Percentiles rank a stretch among this genome's conserved stretches.
Conservation (phyloP, 2,888 invertebrate genomes). For the Agrilus cyanescens region DNA sequence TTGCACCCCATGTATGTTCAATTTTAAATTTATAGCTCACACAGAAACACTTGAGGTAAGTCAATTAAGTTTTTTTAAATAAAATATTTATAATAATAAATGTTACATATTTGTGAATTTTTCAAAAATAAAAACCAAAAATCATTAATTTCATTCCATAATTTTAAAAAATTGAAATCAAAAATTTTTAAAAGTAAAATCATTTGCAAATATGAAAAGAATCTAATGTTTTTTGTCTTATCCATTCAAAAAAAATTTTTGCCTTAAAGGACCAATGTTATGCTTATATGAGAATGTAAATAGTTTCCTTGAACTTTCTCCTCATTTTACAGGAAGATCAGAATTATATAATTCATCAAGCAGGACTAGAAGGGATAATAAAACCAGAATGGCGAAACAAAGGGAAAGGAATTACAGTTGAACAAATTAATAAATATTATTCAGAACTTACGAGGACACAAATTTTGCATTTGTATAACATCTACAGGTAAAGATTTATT, state of each 20-base stretch:
- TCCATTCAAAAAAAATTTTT: too few species aligned
- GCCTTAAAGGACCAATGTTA: too few species aligned
- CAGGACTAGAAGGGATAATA: slow-evolving; percentile 60
- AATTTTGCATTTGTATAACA: slow-evolving; percentile 62
- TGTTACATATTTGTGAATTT: too few species aligned
- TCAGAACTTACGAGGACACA: slow-evolving; percentile 62
- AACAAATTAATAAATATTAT: slow-evolving; percentile 63
- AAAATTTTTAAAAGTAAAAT: too few species aligned
- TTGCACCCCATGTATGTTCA: slow-evolving; percentile 76
- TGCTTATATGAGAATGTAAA: too few species aligned
- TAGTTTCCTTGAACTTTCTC: too few species aligned
- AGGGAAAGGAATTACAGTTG: slow-evolving; percentile 60
- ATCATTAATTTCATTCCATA: too few species aligned
- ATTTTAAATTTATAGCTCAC: slow-evolving; percentile 70
- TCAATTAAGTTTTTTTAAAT: neutral
- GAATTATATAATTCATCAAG: slow-evolving; percentile 65
- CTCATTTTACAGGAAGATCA: slow-evolving; percentile 56
- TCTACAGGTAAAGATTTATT: slow-evolving; percentile 52
- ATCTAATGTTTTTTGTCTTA: too few species aligned
- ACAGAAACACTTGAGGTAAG: slow-evolving; percentile 68
- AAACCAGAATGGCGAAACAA: slow-evolving; percentile 77
- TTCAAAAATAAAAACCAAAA: too few species aligned
- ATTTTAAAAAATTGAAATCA: too few species aligned
- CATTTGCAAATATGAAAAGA: too few species aligned
- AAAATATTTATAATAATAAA: neutral